Evolutionary conservation across 2,888 invertebrate species (phyloP).

Genomic region (Pocota personata): DNA sequence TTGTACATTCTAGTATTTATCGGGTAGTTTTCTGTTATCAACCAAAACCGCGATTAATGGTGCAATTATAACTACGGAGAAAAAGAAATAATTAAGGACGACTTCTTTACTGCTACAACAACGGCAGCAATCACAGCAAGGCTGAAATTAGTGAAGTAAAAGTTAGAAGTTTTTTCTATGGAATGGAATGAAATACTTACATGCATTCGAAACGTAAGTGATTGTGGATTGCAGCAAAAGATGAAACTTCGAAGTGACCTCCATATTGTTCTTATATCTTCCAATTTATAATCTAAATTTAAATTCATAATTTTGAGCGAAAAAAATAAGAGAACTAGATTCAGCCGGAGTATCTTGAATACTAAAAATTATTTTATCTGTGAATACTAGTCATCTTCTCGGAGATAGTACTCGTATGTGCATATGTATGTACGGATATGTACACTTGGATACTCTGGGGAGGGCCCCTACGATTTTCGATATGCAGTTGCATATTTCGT

Average conservation of each 20-base stretch:
- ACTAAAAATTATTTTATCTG: background rate
- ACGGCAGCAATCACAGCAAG: constrained; percentile 21
- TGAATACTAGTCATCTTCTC: no score
- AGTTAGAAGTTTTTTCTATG: no score
- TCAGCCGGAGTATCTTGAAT: background rate
- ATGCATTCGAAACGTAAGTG: constrained; percentile 11
- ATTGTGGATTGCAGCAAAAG: background rate
- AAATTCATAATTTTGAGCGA: constrained; percentile 28
- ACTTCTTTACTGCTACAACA: constrained; percentile 39
- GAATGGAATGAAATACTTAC: background rate
- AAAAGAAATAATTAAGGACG: constrained; percentile 16
- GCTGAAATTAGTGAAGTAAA: constrained; percentile 18
- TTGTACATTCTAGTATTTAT: constrained; percentile 13
- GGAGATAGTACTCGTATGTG: no score
- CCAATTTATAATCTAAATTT: constrained; percentile 10
- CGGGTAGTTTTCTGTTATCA: constrained; percentile 32
- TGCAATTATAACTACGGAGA: constrained; percentile 22
- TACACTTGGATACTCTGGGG: no score
- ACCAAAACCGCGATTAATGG: constrained; percentile 21
- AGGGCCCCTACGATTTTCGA: no score
- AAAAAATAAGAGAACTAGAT: background rate
- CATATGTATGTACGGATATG: no score
- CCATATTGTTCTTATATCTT: background rate
- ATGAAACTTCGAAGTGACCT: constrained; percentile 18
- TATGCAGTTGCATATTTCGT: no score